Percentiles rank a stretch among this genome's conserved stretches.
These are phyloP conservation scores for Pseudoips prasinana DNA, from an alignment of 2,888 invertebrate species.

Conservation along the genomic window DNA sequence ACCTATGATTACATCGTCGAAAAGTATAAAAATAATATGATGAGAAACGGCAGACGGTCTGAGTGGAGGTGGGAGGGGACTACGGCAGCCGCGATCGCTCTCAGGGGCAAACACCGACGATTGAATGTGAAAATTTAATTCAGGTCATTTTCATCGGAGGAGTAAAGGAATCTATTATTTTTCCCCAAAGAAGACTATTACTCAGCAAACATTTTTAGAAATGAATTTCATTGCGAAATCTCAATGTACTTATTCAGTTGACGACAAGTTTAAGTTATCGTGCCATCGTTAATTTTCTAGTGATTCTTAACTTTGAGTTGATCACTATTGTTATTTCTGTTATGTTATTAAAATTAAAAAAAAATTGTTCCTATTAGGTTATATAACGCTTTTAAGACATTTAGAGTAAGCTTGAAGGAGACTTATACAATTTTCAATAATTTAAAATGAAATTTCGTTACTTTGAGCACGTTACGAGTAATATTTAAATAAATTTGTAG, in stretches of 20 bases:
- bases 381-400: too few species aligned
- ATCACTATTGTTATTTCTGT: too few species aligned
- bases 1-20: conserved; percentile 26
- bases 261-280: conserved; percentile 25
- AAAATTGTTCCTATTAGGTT: too few species aligned
- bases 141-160: conserved; percentile 69
- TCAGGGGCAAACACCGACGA: conserved; percentile 71
- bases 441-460: too few species aligned
- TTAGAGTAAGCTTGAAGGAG: too few species aligned
- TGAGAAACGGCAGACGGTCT: conserved; percentile 46
- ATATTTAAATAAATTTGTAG: too few species aligned
- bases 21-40: conserved; percentile 50
- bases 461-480: too few species aligned
- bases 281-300: not conserved
- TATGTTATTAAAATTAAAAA: too few species aligned
- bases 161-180: conserved; percentile 68
- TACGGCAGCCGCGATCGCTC: conserved; percentile 57
- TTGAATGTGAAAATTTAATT: conserved; percentile 80
- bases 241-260: conserved; percentile 40
- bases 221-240: conserved; percentile 31
- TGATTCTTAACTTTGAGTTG: too few species aligned
- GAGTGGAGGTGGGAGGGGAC: conserved; percentile 22
- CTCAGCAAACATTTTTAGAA: conserved; percentile 54
- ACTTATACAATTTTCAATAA: too few species aligned
- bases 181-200: conserved; percentile 61